Evolutionary conservation across 2,888 invertebrate genomes (phyloP), one percentile per base, ranked within the genome.

Genomic region (Philhelius pedissequus): DNA sequence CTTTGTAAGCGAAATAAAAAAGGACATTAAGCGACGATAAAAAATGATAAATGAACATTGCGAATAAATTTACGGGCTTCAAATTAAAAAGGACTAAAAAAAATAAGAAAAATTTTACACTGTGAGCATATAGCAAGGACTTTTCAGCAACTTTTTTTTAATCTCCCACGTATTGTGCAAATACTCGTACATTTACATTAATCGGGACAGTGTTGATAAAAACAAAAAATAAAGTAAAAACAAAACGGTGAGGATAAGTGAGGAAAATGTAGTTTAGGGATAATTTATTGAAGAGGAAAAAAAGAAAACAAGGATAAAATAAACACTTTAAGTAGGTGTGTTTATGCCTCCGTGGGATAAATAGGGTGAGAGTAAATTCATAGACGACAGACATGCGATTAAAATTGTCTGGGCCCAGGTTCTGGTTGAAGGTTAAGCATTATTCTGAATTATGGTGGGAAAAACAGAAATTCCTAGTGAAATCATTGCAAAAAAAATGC

Each of bases 1-100:
- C 84, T 84, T 80, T 79, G 71, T 43, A 48, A 84, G 54, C 70
- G 71, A 86, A 86, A 81, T 81, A 86, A 81, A 86, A n/a, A 86
- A 43, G 73, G 81, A 86, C 86, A 81, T 86, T 86, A 86, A 86
- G 68, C 73, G 81, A 52, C 77, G 86, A 86, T 86, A 86, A 86
- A 86, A 86, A 81, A 86, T 86, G 86, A 86, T 86, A 81, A 86
- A 86, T 86, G 81, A 76, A 58, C 62, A 64, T 35, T 76, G 62
- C 62, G 80, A 80, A 84, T 84, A 80, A 48, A 80, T 84, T 84
- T 86, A 80, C 71, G 69, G 56, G 50, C 56, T 73, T 73, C 68
- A 81, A 79, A 80, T 70, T 80, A 66, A 75, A 79, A 70, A 30
- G 13, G 38, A 35, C 43, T 32, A 43, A 48, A 30, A 62, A 43